Percentiles rank a stretch among this genome's conserved stretches.
Conservation (phyloP, 1,140 invertebrate species). For the Ceratoteleas bidentatus region DNA sequence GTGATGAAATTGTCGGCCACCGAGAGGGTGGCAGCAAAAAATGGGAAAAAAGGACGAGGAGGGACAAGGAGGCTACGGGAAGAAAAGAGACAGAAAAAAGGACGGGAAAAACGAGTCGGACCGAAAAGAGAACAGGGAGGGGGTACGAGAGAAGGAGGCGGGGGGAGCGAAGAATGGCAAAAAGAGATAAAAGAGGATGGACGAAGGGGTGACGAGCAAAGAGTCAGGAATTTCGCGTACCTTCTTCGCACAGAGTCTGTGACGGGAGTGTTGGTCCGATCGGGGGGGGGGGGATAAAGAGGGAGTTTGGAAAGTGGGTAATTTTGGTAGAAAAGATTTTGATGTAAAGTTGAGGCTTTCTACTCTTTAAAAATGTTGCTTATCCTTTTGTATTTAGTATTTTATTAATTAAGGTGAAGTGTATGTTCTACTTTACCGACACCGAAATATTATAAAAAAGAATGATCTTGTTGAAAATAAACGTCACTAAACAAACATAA, state of each 20-base stretch:
- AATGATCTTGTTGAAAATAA: too few species aligned
- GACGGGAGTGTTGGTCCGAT: slow-evolving; percentile 11
- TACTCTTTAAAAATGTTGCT: too few species aligned
- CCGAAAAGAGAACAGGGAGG: slow-evolving; percentile 25
- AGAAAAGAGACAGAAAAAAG: slow-evolving; percentile 34
- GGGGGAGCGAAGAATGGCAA: slow-evolving; percentile 52
- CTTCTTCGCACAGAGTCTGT: slow-evolving; percentile 58
- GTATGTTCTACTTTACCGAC: too few species aligned
- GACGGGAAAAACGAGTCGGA: slow-evolving; percentile 17
- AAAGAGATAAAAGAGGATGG: slow-evolving; percentile 52
- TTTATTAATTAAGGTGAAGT: too few species aligned
- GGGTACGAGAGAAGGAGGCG: slow-evolving; percentile 11
- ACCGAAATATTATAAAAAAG: too few species aligned
- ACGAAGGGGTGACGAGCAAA: slow-evolving; percentile 56
- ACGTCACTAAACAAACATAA: too few species aligned
- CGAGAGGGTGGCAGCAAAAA: slow-evolving; percentile 59
- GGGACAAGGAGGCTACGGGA: slow-evolving; percentile 44
- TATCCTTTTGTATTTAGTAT: too few species aligned
- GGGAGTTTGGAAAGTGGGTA: too few species aligned
- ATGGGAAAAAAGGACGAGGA: slow-evolving; percentile 25
- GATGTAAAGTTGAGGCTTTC: too few species aligned
- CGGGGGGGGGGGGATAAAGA: too few species aligned
- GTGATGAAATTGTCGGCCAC: slow-evolving; percentile 76
- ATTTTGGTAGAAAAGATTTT: not conserved
- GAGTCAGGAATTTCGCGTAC: slow-evolving; percentile 74